These are phyloP conservation scores for Ectemnius lituratus DNA, from an alignment of 2,888 invertebrate genomes.

Conservation along the genomic window DNA sequence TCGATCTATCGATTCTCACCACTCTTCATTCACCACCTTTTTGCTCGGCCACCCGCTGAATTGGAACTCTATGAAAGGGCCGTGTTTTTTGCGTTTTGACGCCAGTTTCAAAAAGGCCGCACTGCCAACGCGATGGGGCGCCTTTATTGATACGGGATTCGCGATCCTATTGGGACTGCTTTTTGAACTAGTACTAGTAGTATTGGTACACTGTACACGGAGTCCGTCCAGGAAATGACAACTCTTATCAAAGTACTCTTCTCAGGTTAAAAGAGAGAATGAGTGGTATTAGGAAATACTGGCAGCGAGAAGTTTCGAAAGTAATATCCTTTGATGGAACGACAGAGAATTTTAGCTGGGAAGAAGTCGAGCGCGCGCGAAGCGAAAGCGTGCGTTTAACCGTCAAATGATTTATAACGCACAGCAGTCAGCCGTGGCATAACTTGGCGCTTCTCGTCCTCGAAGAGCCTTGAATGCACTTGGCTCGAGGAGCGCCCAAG, in stretches of 20 bases:
- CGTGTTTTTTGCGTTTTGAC: background rate
- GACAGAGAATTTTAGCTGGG: background rate
- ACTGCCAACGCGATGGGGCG: too few relatives aligned
- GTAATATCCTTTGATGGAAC: background rate
- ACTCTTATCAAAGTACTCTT: too few relatives aligned
- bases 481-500: constrained; percentile 15
- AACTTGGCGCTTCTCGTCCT: constrained; percentile 29
- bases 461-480: constrained; percentile 16
- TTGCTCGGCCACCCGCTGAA: background rate
- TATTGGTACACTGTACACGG: too few relatives aligned
- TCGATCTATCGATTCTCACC: background rate
- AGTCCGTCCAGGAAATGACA: too few relatives aligned
- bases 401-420: constrained; percentile 23
- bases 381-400: background rate
- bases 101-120: background rate
- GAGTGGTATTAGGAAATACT: too few relatives aligned
- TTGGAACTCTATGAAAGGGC: background rate
- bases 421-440: constrained; percentile 4
- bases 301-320: background rate
- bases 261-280: too few relatives aligned
- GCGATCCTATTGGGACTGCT: too few relatives aligned
- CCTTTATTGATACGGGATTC: too few relatives aligned
- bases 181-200: too few relatives aligned
- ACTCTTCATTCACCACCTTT: background rate
- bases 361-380: background rate